Evolutionary conservation across 2,888 invertebrate species (phyloP), one percentile per base, ranked within the genome.

Genomic region (Meteorus colon): DNA sequence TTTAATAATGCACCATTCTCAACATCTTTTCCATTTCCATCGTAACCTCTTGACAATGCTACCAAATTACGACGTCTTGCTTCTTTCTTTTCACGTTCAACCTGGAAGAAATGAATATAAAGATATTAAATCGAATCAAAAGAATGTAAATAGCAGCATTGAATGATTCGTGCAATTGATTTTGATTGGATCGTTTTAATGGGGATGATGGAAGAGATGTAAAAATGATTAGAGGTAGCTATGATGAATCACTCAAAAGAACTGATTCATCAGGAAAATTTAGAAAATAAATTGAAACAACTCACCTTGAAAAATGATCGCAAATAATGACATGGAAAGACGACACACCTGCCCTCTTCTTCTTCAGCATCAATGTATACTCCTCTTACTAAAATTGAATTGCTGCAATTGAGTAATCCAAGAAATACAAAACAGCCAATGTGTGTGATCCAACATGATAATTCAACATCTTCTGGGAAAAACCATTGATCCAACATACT

Each of bases 311-410:
- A 94, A 90, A 95, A 95, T 16, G 95, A 90, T 81, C 96, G 91
- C 37, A 96, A 92, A 88, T 96, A 97, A 86, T 95, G 95, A 86
- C 96, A 95, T 4, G 96, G 95, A 88, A 96, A 95, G 70, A 95
- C 94, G 1, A 96, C 95, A 86, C 96, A 96, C 83, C 95, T 94
- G 19, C 96, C 95, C 0, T 94, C 94, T 0, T 94, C 93, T 82
- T 96, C 96, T 84, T 96, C 96, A 0, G 95, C 96, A 89, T 97
- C 97, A 73, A 96, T 95, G 89, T 95, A 96, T 1, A 97, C 96
- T 0, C 97, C 97, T 63, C 96, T 92, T 3, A 96, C 96, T 78
- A 97, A 91, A 72, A 97, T 92, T 0, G 96, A 96, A 90, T 97
- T 97, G 82, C 96, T 95, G 86, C 96, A 96, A 87, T 96, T 96